Evolutionary conservation across 2,797 vertebrate genomes (phyloP).

Genomic region (Furcifer pardalis): DNA sequence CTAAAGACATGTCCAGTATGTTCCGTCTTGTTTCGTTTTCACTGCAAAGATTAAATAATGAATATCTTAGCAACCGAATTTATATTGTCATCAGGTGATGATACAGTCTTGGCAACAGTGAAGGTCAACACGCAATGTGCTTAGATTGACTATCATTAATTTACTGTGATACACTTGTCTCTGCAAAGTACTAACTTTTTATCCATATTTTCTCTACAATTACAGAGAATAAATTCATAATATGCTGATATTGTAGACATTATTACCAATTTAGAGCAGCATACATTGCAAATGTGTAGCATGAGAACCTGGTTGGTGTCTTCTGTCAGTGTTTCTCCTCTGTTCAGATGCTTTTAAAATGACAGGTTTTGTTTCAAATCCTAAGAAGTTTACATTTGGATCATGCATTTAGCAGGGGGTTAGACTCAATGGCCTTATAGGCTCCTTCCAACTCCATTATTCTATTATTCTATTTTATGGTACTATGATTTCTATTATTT

Average conservation of each 20-base stretch:
- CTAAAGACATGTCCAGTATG: slow-evolving; percentile 64
- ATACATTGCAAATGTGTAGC: not conserved
- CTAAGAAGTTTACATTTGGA: too few relatives aligned
- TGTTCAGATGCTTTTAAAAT: too few relatives aligned
- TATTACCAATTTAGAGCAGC: slow-evolving; percentile 29
- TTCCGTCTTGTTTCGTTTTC: slow-evolving; percentile 70
- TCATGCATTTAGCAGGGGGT: too few relatives aligned
- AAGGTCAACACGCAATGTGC: slow-evolving; percentile 68
- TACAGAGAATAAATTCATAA: not conserved
- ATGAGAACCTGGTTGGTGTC: too few relatives aligned
- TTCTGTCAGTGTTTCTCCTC: too few relatives aligned
- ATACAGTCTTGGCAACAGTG: slow-evolving; percentile 68
- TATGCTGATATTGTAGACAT: slow-evolving; percentile 51
- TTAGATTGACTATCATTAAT: slow-evolving; percentile 67
- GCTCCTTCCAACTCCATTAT: too few relatives aligned
- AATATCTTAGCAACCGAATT: slow-evolving; percentile 77
- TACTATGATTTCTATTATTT: too few relatives aligned
- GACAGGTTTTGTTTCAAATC: too few relatives aligned
- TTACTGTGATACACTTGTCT: slow-evolving; percentile 57
- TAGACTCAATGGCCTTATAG: too few relatives aligned
- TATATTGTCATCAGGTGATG: slow-evolving; percentile 62
- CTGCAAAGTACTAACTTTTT: slow-evolving; percentile 57
- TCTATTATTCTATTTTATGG: too few relatives aligned
- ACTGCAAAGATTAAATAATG: slow-evolving; percentile 70
- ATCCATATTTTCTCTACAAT: slow-evolving; percentile 5